These are phyloP conservation scores for Scomberomorus guttatus DNA, from an alignment of 2,797 vertebrate genomes.

Conservation along the genomic window DNA sequence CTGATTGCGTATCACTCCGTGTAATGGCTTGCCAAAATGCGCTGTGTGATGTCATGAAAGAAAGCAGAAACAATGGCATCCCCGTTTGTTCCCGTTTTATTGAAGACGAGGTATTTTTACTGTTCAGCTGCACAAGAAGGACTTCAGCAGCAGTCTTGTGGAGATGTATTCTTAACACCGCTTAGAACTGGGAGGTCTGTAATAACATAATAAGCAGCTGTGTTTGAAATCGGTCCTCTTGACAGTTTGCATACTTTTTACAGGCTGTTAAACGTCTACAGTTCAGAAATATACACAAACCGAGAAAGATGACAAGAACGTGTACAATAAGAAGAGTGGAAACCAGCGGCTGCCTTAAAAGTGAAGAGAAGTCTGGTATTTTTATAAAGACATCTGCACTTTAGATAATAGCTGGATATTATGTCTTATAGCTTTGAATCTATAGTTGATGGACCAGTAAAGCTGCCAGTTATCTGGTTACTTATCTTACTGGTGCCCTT, in stretches of 20 bases:
- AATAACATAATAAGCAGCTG: conserved; percentile 64
- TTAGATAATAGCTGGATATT: background rate
- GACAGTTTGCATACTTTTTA: conserved; percentile 62
- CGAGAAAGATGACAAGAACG: conserved; percentile 25
- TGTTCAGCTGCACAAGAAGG: conserved; percentile 9
- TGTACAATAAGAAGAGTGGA: background rate
- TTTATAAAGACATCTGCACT: conserved; percentile 2
- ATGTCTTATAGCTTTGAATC: conserved; percentile 12
- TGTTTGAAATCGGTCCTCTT: conserved; percentile 63
- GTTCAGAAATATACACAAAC: conserved; percentile 39
- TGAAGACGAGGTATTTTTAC: conserved; percentile 43
- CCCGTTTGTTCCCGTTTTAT: conserved; percentile 36
- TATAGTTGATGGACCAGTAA: conserved; percentile 25
- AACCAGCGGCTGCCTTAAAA: conserved; percentile 11
- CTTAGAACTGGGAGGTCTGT: conserved; percentile 37
- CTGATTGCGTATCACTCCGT: background rate
- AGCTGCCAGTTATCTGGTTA: conserved; percentile 32
- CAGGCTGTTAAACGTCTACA: conserved; percentile 58
- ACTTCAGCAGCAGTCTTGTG: conserved; percentile 8
- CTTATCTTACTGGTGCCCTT: conserved; percentile 48
- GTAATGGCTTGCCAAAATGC: conserved; percentile 29
- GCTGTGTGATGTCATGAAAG: conserved; percentile 25
- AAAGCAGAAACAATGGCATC: conserved; percentile 30
- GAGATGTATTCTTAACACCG: conserved; percentile 35
- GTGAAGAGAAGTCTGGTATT: conserved; percentile 6